These are phyloP conservation scores for Cettia cetti DNA, from an alignment of 2,113 vertebrate genomes.

Conservation along the genomic window DNA sequence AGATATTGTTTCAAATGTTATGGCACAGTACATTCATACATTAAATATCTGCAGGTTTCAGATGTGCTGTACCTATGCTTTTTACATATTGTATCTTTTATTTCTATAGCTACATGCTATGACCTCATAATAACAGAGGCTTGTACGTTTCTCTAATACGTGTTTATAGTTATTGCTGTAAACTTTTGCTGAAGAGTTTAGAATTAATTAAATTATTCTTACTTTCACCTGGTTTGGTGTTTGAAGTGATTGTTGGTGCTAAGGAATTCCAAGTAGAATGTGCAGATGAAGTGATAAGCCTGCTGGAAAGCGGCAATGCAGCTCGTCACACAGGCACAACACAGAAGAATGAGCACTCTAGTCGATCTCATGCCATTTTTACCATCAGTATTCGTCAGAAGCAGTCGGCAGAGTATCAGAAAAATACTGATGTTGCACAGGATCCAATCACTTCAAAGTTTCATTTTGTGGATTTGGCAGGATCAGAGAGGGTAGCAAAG, in stretches of 20 bases:
- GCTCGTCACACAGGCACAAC: conserved; percentile 82
- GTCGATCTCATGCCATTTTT: conserved; percentile 88
- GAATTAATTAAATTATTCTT: neutral
- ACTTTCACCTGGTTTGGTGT: conserved; percentile 9
- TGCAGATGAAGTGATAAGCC: conserved; percentile 81
- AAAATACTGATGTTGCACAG: conserved; percentile 15
- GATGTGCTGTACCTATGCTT: neutral
- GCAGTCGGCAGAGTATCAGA: neutral
- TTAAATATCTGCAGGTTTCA: neutral
- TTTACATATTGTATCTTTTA: neutral
- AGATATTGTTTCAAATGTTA: neutral
- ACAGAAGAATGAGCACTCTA: conserved; percentile 86
- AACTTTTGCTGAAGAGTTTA: neutral
- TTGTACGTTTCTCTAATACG: neutral
- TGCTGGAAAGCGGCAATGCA: conserved; percentile 80
- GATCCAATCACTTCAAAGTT: conserved; percentile 80
- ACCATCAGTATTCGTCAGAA: conserved; percentile 80
- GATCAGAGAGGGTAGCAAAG: conserved; percentile 85
- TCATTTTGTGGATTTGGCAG: conserved; percentile 90
- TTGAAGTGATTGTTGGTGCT: conserved; percentile 86
- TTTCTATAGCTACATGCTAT: neutral
- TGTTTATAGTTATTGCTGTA: neutral
- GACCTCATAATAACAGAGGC: neutral
- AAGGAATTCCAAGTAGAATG: conserved; percentile 81
- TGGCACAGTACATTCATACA: neutral